Percentiles rank a stretch among this genome's conserved stretches.
These are phyloP conservation scores for Syritta pipiens DNA, from an alignment of 2,888 invertebrate genomes.

Conservation along the genomic window DNA sequence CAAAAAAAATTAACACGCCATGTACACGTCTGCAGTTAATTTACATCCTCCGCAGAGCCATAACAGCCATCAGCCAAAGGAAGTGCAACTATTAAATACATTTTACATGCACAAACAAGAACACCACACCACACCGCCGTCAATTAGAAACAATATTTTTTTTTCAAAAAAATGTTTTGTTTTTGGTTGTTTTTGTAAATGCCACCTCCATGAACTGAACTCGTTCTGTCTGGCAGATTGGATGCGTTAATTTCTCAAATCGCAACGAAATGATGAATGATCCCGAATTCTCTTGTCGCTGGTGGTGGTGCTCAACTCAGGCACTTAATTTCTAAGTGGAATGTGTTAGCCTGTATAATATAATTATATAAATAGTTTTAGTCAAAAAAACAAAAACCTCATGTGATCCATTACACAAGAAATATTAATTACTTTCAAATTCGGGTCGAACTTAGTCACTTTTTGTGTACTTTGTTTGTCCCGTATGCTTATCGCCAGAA, in stretches of 20 bases:
- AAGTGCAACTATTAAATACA: slow-evolving; percentile 64
- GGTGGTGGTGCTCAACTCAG: too few species aligned
- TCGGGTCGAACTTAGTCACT: too few species aligned
- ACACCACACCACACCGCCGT: slow-evolving; percentile 47
- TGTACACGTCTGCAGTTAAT: slow-evolving; percentile 65
- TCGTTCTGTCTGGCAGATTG: slow-evolving; percentile 63
- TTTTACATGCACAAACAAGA: slow-evolving; percentile 46
- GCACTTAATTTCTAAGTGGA: too few species aligned
- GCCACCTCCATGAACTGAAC: slow-evolving; percentile 58
- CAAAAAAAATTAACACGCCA: slow-evolving; percentile 32
- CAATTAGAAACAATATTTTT: slow-evolving; percentile 60
- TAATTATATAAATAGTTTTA: too few species aligned
- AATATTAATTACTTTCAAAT: too few species aligned
- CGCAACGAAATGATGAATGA: slow-evolving; percentile 57
- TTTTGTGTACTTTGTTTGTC: too few species aligned
- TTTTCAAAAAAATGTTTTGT: neutral
- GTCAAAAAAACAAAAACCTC: too few species aligned
- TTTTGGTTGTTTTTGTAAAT: slow-evolving; percentile 37
- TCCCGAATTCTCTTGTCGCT: slow-evolving; percentile 33
- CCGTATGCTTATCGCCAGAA: too few species aligned
- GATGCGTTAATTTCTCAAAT: slow-evolving; percentile 66
- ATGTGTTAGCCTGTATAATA: too few species aligned
- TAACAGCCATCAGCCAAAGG: slow-evolving; percentile 43
- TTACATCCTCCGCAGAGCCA: slow-evolving; percentile 62
- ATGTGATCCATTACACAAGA: too few species aligned